A percentile compares a stretch with the other conserved stretches of the same genome.
Evolutionary conservation across 2,888 invertebrate genomes (phyloP).

Genomic region (Drosophila picticornis): DNA sequence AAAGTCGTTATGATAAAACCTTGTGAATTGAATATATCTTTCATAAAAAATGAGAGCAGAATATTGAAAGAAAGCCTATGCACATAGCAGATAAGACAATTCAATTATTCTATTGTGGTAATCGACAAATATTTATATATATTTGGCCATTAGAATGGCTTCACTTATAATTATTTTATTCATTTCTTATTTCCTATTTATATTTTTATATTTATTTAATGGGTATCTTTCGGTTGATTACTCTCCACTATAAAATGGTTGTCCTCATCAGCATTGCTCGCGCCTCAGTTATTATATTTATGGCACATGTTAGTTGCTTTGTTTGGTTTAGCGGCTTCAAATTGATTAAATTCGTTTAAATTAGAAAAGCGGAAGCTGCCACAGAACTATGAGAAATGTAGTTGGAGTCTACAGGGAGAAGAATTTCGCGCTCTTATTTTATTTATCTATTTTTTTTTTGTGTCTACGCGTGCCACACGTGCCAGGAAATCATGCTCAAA

Average conservation of each 20-base stretch:
- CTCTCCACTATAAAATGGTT: fast-evolving
- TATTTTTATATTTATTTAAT: neutral
- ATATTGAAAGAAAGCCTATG: neutral
- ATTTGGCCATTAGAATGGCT: neutral
- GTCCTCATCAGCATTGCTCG: neutral
- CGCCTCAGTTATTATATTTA: constrained; percentile 36
- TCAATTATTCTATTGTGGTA: neutral
- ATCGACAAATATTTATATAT: neutral
- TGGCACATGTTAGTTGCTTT: constrained; percentile 21
- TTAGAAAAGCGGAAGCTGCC: constrained; percentile 68
- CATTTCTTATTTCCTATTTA: neutral
- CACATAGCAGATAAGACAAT: neutral
- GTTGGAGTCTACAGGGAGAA: constrained; percentile 1
- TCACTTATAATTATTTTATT: neutral
- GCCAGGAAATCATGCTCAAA: constrained; percentile 47
- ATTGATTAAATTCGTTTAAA: constrained; percentile 75
- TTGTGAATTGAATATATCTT: neutral
- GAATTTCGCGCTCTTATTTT: constrained; percentile 6
- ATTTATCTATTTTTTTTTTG: neutral
- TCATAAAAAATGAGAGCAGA: neutral
- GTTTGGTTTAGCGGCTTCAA: constrained; percentile 61
- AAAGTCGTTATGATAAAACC: neutral
- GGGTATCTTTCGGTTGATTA: constrained; percentile 6
- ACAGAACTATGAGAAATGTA: constrained; percentile 27
- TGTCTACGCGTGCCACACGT: constrained; percentile 54